phyloP scores from a whole-genome alignment of 2,113 vertebrate species.

The Natator depressus region DNA sequence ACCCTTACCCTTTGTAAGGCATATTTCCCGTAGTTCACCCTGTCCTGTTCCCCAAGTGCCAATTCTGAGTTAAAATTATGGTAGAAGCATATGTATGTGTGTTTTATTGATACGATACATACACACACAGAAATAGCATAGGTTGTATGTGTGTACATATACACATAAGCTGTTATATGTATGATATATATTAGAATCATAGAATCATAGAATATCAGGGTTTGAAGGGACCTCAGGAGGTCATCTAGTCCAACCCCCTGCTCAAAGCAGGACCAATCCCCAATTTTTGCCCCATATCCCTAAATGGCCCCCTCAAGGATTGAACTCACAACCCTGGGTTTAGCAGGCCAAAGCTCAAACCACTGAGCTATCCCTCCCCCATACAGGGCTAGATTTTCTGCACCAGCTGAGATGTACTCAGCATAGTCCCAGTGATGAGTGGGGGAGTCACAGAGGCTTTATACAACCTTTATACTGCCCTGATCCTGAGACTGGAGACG shows the following conservation, averaged over 20 bases:
- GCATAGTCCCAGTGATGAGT: neutral
- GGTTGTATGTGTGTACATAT: neutral
- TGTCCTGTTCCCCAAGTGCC: neutral
- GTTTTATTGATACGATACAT: constrained; percentile 58
- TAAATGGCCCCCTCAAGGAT: too few species aligned
- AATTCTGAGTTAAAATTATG: neutral
- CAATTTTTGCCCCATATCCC: too few species aligned
- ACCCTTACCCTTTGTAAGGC: neutral
- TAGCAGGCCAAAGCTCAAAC: too few species aligned
- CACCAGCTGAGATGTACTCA: neutral
- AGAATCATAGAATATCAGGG: too few species aligned
- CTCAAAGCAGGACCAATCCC: too few species aligned
- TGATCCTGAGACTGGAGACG: neutral
- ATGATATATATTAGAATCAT: constrained; percentile 39
- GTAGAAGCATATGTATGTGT: neutral
- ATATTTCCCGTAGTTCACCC: neutral
- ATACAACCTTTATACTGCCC: neutral
- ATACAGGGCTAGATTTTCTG: constrained; percentile 11
- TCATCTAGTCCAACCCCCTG: too few species aligned
- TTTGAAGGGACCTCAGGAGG: too few species aligned
- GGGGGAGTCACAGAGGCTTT: neutral
- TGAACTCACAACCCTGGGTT: too few species aligned
- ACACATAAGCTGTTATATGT: constrained; percentile 2
- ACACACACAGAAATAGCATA: constrained; percentile 11
- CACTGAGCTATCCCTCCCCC: too few species aligned